Conservation (phyloP, 2,888 invertebrate species). For the Cryptus viduatorius region DNA sequence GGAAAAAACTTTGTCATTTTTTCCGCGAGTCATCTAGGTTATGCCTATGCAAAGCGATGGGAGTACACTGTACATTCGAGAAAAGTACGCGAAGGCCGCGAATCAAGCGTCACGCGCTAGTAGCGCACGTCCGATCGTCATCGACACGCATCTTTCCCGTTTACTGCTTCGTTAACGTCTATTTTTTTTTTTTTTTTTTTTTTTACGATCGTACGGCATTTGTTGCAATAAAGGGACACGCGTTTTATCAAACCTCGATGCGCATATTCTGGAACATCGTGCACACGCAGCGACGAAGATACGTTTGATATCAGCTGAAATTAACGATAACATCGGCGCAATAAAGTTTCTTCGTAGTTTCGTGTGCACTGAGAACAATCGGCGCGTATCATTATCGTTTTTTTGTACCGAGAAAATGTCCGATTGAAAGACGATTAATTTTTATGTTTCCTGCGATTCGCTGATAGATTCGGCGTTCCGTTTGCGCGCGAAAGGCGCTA, state of each 20-base stretch:
- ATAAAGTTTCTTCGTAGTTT: background rate
- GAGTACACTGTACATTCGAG: background rate
- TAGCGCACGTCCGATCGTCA: constrained; percentile 14
- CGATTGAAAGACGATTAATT: background rate
- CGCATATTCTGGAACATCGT: too few species aligned
- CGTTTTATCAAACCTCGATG: background rate
- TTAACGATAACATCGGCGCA: background rate
- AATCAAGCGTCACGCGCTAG: constrained; percentile 41
- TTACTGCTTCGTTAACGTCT: constrained; percentile 45
- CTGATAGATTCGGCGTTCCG: background rate
- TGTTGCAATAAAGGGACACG: constrained; percentile 29
- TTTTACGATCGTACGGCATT: constrained; percentile 45
- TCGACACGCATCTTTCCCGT: constrained; percentile 51
- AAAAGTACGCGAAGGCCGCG: constrained; percentile 7
- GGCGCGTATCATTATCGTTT: background rate
- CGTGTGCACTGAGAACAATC: background rate
- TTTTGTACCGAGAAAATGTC: background rate
- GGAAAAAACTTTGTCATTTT: background rate
- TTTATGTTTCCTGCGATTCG: background rate
- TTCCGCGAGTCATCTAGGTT: background rate
- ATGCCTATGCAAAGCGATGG: background rate
- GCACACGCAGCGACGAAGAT: too few species aligned
- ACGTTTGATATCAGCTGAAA: background rate
- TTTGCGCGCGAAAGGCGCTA: too few species aligned
- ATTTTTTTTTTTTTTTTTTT: constrained; percentile 9